These are phyloP conservation scores for Aphelenchoides avenae DNA, from an alignment of 1,140 invertebrate genomes.

Conservation along the genomic window DNA sequence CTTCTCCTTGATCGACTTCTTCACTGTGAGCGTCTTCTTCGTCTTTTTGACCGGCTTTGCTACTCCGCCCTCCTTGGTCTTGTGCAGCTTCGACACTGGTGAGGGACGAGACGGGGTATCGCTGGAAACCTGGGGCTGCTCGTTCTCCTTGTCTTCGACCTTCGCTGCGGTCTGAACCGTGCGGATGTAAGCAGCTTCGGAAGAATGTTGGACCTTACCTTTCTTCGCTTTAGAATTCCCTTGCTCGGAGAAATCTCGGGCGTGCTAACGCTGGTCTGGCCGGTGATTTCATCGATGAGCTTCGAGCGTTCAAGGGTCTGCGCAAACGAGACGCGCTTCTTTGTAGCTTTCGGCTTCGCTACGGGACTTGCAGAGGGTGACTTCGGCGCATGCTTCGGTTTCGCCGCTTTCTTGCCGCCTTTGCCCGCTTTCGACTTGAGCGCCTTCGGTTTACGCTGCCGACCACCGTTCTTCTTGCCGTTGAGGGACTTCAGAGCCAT, in stretches of 20 bases:
- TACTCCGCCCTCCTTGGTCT: neutral
- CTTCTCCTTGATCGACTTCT: conserved; percentile 43
- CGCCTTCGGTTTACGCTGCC: no score
- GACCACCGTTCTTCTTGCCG: no score
- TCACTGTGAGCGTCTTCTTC: conserved; percentile 25
- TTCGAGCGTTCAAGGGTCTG: conserved; percentile 26
- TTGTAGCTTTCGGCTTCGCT: conserved; percentile 3
- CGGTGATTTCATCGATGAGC: conserved; percentile 17
- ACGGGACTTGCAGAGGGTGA: neutral
- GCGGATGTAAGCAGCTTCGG: neutral
- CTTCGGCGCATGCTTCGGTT: neutral
- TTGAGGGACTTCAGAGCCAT: no score
- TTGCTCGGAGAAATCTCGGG: neutral
- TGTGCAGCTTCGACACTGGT: neutral
- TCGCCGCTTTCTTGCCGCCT: no score
- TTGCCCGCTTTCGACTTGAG: no score
- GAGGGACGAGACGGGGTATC: neutral
- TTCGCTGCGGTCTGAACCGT: neutral
- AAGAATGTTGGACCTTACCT: conserved; percentile 5
- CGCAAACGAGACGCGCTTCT: conserved; percentile 39
- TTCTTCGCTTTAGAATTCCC: neutral
- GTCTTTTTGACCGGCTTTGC: conserved; percentile 2
- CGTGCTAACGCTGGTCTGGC: neutral
- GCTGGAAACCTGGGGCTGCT: neutral
- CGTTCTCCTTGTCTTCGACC: conserved; percentile 23